Evolutionary conservation across 2,113 vertebrate genomes (phyloP).

Genomic region (Mus spicilegus): DNA sequence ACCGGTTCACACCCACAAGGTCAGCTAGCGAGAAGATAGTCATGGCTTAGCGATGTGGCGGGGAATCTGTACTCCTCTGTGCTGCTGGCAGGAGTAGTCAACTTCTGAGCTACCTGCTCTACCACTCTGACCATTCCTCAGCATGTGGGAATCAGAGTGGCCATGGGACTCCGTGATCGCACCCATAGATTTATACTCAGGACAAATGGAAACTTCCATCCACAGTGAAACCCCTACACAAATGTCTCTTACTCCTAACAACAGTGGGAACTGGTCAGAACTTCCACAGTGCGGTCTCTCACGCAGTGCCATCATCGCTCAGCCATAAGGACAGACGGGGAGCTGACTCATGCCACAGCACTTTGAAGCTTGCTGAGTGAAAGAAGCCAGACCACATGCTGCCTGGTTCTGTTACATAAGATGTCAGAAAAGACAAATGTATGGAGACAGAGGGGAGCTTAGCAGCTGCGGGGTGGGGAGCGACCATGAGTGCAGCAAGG

Average conservation of each 20-base stretch:
- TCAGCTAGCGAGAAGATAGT: fast-evolving
- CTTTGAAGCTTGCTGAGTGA: not conserved
- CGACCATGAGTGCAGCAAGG: not conserved
- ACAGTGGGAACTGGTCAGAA: not conserved
- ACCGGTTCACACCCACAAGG: not conserved
- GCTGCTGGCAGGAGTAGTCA: not conserved
- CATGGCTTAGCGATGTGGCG: not conserved
- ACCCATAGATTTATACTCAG: not conserved
- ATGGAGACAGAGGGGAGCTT: not conserved
- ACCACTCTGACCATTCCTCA: not conserved
- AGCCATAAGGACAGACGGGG: not conserved
- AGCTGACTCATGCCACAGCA: too few species aligned
- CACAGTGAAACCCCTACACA: not conserved
- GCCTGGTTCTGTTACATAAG: not conserved
- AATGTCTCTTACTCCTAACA: not conserved
- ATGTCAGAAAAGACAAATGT: not conserved
- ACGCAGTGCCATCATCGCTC: fast-evolving
- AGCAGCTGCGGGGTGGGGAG: not conserved
- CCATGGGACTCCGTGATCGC: not conserved
- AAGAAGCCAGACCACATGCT: not conserved
- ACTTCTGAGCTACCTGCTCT: fast-evolving
- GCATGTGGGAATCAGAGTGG: not conserved
- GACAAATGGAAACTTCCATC: not conserved
- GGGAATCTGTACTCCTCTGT: not conserved
- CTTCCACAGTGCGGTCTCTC: fast-evolving